These are phyloP conservation scores for Cebidichthys violaceus DNA, from an alignment of 2,113 vertebrate genomes.

Conservation along the genomic window DNA sequence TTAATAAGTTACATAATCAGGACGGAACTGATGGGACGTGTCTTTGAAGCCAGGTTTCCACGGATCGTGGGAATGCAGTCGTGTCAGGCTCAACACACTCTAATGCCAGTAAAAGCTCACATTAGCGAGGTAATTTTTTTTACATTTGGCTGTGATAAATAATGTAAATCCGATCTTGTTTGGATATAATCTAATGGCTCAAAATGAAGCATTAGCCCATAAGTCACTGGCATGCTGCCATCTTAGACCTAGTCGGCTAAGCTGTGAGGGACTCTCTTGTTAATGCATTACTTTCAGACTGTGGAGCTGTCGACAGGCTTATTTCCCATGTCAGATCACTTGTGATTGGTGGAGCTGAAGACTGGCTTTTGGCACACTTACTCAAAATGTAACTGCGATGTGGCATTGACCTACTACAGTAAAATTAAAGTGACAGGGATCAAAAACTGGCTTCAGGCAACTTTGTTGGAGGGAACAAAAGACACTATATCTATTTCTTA, in stretches of 20 bases:
- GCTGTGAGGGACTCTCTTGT: constrained; percentile 49
- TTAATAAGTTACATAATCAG: constrained; percentile 59
- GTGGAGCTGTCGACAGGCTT: constrained; percentile 46
- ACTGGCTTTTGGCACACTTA: constrained; percentile 22
- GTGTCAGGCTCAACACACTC: constrained; percentile 32
- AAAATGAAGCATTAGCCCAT: constrained; percentile 47
- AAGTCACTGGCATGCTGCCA: constrained; percentile 57
- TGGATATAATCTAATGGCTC: constrained; percentile 67
- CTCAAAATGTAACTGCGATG: constrained; percentile 32
- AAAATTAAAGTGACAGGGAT: constrained; percentile 21
- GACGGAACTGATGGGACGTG: constrained; percentile 33
- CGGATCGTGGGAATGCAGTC: constrained; percentile 27
- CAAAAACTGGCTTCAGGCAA: background rate
- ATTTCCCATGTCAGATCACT: constrained; percentile 39
- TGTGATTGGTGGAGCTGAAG: constrained; percentile 27
- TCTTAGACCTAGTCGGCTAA: constrained; percentile 41
- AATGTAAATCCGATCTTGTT: constrained; percentile 66
- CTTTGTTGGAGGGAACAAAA: constrained; percentile 13
- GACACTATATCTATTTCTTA: background rate
- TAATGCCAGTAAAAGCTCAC: constrained; percentile 42
- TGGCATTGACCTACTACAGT: constrained; percentile 9
- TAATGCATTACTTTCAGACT: constrained; percentile 54
- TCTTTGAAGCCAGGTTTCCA: constrained; percentile 53
- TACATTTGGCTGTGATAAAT: constrained; percentile 50
- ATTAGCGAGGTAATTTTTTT: constrained; percentile 55